Evolutionary conservation across 2,888 invertebrate genomes (phyloP).

Genomic region (Agrotis exclamationis): DNA sequence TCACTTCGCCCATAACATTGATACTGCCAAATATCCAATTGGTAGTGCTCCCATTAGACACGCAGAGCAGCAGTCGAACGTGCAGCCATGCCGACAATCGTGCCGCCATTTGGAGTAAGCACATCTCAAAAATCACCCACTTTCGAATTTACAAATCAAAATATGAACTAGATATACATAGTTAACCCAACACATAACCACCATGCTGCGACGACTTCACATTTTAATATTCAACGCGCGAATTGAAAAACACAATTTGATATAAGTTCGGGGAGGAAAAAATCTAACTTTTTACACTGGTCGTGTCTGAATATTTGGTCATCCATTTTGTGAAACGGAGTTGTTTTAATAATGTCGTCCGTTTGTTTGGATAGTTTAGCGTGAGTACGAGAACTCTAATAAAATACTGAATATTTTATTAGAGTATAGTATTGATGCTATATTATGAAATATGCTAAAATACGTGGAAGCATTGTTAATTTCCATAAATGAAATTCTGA

Average conservation of each 20-base stretch:
- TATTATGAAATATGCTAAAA: neutral
- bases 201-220: neutral
- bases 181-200: neutral
- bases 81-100: no score
- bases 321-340: constrained; percentile 26
- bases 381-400: no score
- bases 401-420: constrained; percentile 23
- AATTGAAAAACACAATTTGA: constrained; percentile 52
- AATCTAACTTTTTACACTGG: constrained; percentile 44
- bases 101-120: no score
- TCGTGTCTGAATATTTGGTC: constrained; percentile 33
- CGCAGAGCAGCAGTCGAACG: no score
- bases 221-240: constrained; percentile 36
- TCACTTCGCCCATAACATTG: no score
- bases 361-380: constrained; percentile 17
- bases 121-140: no score
- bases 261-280: constrained; percentile 40
- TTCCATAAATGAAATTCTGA: neutral
- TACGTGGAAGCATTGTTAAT: neutral
- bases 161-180: neutral
- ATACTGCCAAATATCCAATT: no score
- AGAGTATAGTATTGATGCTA: neutral
- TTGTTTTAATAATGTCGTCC: constrained; percentile 36
- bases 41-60: no score
- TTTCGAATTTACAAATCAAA: neutral